Conservation (phyloP, 2,888 invertebrate species). For the Polylopha cassiicola region DNA sequence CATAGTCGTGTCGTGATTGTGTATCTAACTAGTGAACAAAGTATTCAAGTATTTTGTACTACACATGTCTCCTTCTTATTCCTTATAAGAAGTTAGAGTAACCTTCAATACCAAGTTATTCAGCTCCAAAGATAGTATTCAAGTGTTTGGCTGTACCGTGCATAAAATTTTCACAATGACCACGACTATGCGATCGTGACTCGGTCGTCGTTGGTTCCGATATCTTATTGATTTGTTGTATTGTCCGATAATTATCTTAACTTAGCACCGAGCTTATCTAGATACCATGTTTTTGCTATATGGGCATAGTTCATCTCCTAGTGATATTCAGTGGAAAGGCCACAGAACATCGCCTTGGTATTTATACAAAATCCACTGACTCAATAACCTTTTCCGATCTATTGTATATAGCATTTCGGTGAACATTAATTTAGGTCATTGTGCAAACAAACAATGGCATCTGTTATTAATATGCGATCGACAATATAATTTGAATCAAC, state of each 20-base stretch:
- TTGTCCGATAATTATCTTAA: conserved; percentile 51
- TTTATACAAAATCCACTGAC: conserved; percentile 33
- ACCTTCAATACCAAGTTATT: conserved; percentile 38
- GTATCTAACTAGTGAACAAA: conserved; percentile 7
- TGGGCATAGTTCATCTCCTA: conserved; percentile 11
- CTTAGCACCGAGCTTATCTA: conserved; percentile 36
- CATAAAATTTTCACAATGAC: conserved; percentile 38
- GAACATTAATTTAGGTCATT: conserved; percentile 21
- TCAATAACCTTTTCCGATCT: conserved; percentile 35
- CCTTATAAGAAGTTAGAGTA: conserved; percentile 21
- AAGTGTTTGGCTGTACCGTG: conserved; percentile 33
- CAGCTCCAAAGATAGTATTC: conserved; percentile 42
- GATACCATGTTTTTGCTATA: conserved; percentile 26
- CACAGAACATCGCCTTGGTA: conserved; percentile 46
- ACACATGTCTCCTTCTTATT: conserved; percentile 14
- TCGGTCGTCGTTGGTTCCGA: conserved; percentile 26
- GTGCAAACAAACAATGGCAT: conserved; percentile 22
- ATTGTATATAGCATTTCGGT: conserved; percentile 15
- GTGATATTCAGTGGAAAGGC: conserved; percentile 27
- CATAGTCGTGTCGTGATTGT: conserved; percentile 16
- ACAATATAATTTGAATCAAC: conserved; percentile 38
- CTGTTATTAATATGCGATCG: conserved; percentile 36
- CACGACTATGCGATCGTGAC: conserved; percentile 29
- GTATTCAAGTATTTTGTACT: conserved; percentile 4
- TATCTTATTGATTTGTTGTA: conserved; percentile 51